Percentiles rank a stretch among this genome's conserved stretches.
These are phyloP conservation scores for Aphelenchoides besseyi DNA, from an alignment of 1,140 invertebrate genomes.

Conservation along the genomic window DNA sequence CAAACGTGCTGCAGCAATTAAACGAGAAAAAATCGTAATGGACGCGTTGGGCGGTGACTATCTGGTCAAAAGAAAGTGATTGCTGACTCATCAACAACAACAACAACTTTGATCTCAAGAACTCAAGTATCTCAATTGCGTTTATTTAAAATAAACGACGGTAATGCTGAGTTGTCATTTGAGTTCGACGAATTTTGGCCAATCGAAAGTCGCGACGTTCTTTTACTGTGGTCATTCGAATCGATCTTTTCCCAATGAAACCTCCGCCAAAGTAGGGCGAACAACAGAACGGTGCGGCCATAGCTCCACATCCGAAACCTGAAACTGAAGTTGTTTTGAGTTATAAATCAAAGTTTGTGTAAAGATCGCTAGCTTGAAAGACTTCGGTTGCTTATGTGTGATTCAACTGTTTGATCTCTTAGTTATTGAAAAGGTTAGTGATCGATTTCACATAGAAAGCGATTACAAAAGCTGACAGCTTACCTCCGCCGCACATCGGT, in stretches of 20 bases:
- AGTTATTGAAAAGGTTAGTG: too few species aligned
- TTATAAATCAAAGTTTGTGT: background rate
- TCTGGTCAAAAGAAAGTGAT: slow-evolving; percentile 5
- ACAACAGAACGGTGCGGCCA: slow-evolving; percentile 2
- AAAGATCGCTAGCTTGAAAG: too few species aligned
- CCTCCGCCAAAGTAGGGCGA: slow-evolving; percentile 7
- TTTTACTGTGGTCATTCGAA: background rate
- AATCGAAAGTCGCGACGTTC: background rate
- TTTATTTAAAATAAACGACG: background rate
- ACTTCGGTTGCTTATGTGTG: too few species aligned
- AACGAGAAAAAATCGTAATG: slow-evolving; percentile 18
- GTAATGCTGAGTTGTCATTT: background rate
- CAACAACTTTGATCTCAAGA: background rate
- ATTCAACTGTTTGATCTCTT: too few species aligned
- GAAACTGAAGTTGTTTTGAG: background rate
- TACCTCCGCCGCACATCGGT: too few species aligned
- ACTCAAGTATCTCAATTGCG: background rate
- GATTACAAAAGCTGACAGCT: too few species aligned
- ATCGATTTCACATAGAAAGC: too few species aligned
- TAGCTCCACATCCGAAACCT: slow-evolving; percentile 1
- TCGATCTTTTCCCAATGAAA: slow-evolving; percentile 8
- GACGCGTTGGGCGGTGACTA: slow-evolving; percentile 21
- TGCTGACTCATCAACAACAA: slow-evolving; percentile 1
- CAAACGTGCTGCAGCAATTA: slow-evolving; percentile 16
- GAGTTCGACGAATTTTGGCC: background rate